phyloP scores from a whole-genome alignment of 2,797 vertebrate genomes.

The Leucoraja ocellata region DNA sequence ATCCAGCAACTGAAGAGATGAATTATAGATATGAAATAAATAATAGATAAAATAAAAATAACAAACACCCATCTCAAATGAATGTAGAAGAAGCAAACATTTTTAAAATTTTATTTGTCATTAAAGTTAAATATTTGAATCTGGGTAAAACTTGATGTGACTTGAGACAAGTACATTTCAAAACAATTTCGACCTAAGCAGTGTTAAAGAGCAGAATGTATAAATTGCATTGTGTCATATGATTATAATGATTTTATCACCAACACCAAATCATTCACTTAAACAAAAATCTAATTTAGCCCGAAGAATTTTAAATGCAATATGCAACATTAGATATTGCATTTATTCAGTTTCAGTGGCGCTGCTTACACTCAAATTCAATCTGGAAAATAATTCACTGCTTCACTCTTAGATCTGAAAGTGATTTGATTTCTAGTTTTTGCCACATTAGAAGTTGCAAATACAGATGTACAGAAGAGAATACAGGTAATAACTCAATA shows the following conservation, averaged over 20 bases:
- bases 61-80: conserved; percentile 27
- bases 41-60: conserved; percentile 38
- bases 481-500: neutral
- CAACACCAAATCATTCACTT: neutral
- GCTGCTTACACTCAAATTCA: neutral
- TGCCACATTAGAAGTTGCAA: neutral
- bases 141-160: neutral
- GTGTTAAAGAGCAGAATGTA: neutral
- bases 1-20: neutral
- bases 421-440: neutral
- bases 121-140: conserved; percentile 20
- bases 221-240: neutral
- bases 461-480: neutral
- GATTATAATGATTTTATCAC: conserved; percentile 3
- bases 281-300: neutral
- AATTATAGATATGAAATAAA: conserved; percentile 36
- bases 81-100: conserved; percentile 17
- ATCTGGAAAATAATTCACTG: neutral
- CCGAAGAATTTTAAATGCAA: conserved; percentile 6
- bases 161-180: neutral
- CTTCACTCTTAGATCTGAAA: neutral
- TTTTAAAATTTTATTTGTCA: conserved; percentile 32
- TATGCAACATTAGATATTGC: neutral
- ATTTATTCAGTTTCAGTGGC: neutral
- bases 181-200: neutral